Conservation (phyloP, 30 jellyfish, hydroid and myxozoan genomes). For the Rhopilema esculentum region DNA sequence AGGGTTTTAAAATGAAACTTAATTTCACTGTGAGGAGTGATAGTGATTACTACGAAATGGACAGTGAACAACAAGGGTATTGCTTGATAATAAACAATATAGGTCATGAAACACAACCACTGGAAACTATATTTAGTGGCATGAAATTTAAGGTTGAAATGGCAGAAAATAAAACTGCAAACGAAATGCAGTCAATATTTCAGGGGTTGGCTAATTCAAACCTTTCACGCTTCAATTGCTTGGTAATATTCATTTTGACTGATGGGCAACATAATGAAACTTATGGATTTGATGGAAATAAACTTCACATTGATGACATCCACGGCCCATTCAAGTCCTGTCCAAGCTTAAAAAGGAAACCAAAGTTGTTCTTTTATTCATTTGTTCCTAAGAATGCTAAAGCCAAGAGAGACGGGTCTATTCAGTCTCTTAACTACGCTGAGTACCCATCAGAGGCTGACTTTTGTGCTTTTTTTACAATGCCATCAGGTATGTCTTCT, state of each 20-base stretch:
- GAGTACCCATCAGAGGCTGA: constrained; percentile 39
- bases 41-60: constrained; percentile 29
- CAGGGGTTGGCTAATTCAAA: constrained; percentile 8
- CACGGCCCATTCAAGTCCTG: constrained; percentile 17
- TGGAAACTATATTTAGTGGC: constrained; percentile 2
- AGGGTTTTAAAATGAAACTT: too few relatives aligned
- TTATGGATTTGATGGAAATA: constrained; percentile 33
- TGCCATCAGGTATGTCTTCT: constrained; percentile 37
- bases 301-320: constrained; percentile 15
- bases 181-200: background rate
- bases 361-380: constrained; percentile 53
- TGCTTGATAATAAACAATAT: constrained; percentile 47
- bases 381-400: constrained; percentile 45
- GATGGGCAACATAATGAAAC: constrained; percentile 42
- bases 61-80: constrained; percentile 35
- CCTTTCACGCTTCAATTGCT: constrained; percentile 35
- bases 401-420: constrained; percentile 4
- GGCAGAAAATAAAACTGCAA: background rate
- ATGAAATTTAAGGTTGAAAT: constrained; percentile 9
- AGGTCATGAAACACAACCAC: constrained; percentile 2
- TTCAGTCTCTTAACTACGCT: too few relatives aligned
- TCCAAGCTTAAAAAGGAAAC: constrained; percentile 27
- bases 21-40: background rate
- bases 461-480: constrained; percentile 15
- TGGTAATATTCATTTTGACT: constrained; percentile 39